Evolutionary conservation across 2,888 invertebrate genomes (phyloP).

Genomic region (Stictocephala bisonia): DNA sequence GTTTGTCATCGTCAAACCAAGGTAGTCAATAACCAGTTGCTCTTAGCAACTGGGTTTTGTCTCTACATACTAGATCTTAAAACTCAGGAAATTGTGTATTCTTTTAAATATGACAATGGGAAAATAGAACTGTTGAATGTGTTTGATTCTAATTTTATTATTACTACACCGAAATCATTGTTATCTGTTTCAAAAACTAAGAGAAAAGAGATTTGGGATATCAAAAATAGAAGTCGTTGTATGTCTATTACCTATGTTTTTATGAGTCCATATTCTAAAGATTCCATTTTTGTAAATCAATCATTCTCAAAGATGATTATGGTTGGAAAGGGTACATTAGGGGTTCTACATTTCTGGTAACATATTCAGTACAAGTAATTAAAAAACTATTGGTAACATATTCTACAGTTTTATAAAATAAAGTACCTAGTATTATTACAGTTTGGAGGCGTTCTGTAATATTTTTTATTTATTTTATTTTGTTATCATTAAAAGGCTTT

Average conservation of each 20-base stretch:
- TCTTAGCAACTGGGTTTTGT: slow-evolving; percentile 21
- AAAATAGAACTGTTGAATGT: slow-evolving; percentile 28
- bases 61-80: slow-evolving; percentile 17
- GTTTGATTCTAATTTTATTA: slow-evolving; percentile 18
- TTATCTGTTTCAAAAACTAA: slow-evolving; percentile 29
- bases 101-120: slow-evolving; percentile 29
- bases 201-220: slow-evolving; percentile 26
- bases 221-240: slow-evolving; percentile 16
- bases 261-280: slow-evolving; percentile 19
- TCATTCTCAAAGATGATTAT: slow-evolving; percentile 24
- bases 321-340: slow-evolving; percentile 27
- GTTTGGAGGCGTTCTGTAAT: too few relatives aligned
- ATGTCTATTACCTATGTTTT: slow-evolving; percentile 7
- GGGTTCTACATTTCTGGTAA: slow-evolving; percentile 30
- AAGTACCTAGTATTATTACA: too few relatives aligned
- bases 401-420: too few relatives aligned
- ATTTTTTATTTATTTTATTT: too few relatives aligned
- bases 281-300: slow-evolving; percentile 33
- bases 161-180: slow-evolving; percentile 29
- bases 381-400: too few relatives aligned
- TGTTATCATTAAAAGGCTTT: too few relatives aligned
- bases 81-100: slow-evolving; percentile 10
- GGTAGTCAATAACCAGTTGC: slow-evolving; percentile 3
- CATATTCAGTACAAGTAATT: neutral
- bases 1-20: slow-evolving; percentile 9